Conservation (phyloP, 1,140 invertebrate genomes). For the Diabrotica virgifera region DNA sequence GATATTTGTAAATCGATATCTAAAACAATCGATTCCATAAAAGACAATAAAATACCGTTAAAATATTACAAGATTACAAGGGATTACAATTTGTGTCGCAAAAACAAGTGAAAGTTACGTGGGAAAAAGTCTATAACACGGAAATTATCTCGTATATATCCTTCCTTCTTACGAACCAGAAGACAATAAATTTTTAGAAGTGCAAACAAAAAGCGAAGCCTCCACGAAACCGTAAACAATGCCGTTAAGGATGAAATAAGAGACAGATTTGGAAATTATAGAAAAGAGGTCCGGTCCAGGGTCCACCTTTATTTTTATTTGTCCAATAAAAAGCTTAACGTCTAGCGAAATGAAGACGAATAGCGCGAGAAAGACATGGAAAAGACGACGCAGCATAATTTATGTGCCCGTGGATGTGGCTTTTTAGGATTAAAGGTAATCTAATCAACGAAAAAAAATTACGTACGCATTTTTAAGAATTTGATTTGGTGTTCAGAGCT, state of each 20-base stretch:
- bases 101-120: too few species aligned
- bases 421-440: not conserved
- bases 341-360: slow-evolving; percentile 12
- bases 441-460: not conserved
- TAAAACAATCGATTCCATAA: too few species aligned
- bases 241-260: slow-evolving; percentile 22
- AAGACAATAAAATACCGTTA: too few species aligned
- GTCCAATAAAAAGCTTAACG: slow-evolving; percentile 15
- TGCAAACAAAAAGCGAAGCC: not conserved
- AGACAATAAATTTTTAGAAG: slow-evolving; percentile 10
- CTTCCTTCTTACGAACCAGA: not conserved
- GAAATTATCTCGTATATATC: not conserved
- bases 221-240: slow-evolving; percentile 17
- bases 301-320: slow-evolving; percentile 18
- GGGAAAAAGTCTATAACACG: too few species aligned
- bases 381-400: slow-evolving; percentile 1
- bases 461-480: not conserved
- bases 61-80: too few species aligned
- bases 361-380: not conserved
- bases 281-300: slow-evolving; percentile 15
- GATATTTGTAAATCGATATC: too few species aligned
- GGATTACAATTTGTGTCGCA: too few species aligned
- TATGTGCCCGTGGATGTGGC: not conserved
- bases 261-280: slow-evolving; percentile 21
- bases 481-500: too few species aligned